A percentile compares a stretch with the other conserved stretches of the same genome.
These are phyloP conservation scores for Drosophila cardini DNA, from an alignment of 1,140 invertebrate genomes.

Conservation along the genomic window DNA sequence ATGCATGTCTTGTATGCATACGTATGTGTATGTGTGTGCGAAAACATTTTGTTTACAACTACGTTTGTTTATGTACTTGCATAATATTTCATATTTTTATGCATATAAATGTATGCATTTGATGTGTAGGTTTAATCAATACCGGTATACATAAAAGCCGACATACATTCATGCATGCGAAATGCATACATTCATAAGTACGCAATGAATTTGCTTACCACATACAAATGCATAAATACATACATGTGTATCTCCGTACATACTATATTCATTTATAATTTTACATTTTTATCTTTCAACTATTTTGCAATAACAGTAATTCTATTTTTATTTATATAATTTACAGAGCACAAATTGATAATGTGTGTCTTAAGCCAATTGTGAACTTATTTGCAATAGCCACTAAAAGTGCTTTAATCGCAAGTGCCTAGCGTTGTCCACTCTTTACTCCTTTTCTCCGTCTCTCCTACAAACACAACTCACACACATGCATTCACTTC, in stretches of 20 bases:
- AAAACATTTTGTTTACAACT: constrained; percentile 8
- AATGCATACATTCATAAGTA: constrained; percentile 15
- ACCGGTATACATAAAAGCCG: constrained; percentile 22
- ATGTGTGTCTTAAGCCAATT: constrained; percentile 76
- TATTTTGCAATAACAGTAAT: constrained; percentile 67
- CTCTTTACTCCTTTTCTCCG: not conserved
- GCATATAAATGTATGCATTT: constrained; percentile 11
- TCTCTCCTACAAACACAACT: not conserved
- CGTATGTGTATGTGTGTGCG: constrained; percentile 14
- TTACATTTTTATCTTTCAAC: constrained; percentile 18
- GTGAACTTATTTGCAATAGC: constrained; percentile 77
- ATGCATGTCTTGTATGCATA: constrained; percentile 16
- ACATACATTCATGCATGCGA: not conserved
- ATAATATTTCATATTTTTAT: constrained; percentile 9
- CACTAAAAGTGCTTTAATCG: constrained; percentile 74
- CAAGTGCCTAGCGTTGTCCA: constrained; percentile 59
- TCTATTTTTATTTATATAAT: constrained; percentile 77
- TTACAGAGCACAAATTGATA: constrained; percentile 77
- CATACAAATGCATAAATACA: constrained; percentile 22
- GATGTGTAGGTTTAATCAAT: constrained; percentile 21
- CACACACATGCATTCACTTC: not conserved
- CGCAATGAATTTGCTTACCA: constrained; percentile 8
- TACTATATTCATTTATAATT: constrained; percentile 26
- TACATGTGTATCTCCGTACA: constrained; percentile 8
- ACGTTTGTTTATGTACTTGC: constrained; percentile 3